Conservation (phyloP, 2,888 invertebrate species). For the Agrotis exclamationis region DNA sequence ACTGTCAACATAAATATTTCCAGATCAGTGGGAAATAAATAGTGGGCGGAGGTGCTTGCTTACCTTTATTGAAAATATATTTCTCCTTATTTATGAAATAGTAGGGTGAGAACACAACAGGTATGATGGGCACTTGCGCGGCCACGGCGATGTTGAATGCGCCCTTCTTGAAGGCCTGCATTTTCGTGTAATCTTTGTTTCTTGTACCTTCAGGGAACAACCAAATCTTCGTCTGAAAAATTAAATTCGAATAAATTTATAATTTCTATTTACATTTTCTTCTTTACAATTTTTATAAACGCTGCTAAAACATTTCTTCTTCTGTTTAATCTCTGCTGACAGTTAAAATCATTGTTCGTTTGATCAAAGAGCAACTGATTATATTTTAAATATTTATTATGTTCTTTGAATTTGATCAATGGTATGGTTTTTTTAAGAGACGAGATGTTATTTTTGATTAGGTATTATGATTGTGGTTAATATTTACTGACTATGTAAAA, state of each 20-base stretch:
- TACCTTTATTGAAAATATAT: constrained; percentile 78
- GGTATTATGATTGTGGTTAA: neutral
- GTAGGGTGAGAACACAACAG: constrained; percentile 93
- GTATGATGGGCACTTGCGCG: constrained; percentile 93
- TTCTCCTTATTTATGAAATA: constrained; percentile 88
- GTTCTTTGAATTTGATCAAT: constrained; percentile 1
- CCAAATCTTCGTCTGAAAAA: constrained; percentile 92
- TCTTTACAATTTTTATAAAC: constrained; percentile 23
- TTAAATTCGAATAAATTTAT: constrained; percentile 4
- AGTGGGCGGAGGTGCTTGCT: constrained; percentile 46
- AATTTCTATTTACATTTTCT: no score
- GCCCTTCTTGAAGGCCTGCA: constrained; percentile 94
- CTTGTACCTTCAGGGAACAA: constrained; percentile 94
- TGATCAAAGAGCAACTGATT: constrained; percentile 49
- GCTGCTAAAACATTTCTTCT: constrained; percentile 69
- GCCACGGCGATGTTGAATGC: constrained; percentile 93
- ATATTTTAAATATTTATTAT: constrained; percentile 11
- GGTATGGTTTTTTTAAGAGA: neutral
- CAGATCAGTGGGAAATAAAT: constrained; percentile 34
- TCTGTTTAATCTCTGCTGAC: constrained; percentile 81
- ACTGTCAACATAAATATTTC: constrained; percentile 41
- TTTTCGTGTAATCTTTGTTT: constrained; percentile 82
- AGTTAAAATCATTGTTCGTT: constrained; percentile 78
- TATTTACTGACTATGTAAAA: no score
- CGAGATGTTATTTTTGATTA: neutral